phyloP scores from a whole-genome alignment of 2,797 vertebrate genomes.

The Borostomias antarcticus region DNA sequence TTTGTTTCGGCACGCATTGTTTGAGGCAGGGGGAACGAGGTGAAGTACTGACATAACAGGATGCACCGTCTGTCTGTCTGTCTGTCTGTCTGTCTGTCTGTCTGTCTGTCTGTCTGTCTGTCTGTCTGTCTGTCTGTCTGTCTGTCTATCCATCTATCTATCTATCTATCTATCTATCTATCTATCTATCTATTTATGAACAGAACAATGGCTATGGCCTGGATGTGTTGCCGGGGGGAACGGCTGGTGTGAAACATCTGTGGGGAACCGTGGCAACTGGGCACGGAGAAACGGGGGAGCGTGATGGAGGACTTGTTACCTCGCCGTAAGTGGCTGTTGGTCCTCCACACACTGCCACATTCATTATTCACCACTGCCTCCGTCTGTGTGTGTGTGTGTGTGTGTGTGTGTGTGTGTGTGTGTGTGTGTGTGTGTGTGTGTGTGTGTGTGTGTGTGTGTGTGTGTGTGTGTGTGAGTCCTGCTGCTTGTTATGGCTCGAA shows the following conservation, averaged over 20 bases:
- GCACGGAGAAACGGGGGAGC: background rate
- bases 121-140: constrained; percentile 2
- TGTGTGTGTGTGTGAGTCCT: background rate
- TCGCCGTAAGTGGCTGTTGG: background rate
- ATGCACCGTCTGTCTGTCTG: background rate
- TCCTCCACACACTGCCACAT: background rate
- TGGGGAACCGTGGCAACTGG: background rate
- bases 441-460: background rate
- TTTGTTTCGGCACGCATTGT: background rate
- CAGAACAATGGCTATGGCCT: constrained; percentile 1
- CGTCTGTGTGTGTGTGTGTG: background rate
- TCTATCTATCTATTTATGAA: constrained; percentile 2
- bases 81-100: constrained; percentile 4
- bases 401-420: background rate
- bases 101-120: background rate
- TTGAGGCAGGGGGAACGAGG: background rate
- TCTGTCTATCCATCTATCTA: no score
- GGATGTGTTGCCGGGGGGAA: background rate
- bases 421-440: background rate
- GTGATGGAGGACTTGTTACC: background rate
- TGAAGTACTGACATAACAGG: background rate
- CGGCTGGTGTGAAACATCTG: constrained; percentile 3
- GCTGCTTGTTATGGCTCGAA: background rate
- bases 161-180: no score
- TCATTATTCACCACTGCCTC: constrained; percentile 1